Evolutionary conservation across 2,797 vertebrate species (phyloP).

Genomic region (Pitangus sulphuratus): DNA sequence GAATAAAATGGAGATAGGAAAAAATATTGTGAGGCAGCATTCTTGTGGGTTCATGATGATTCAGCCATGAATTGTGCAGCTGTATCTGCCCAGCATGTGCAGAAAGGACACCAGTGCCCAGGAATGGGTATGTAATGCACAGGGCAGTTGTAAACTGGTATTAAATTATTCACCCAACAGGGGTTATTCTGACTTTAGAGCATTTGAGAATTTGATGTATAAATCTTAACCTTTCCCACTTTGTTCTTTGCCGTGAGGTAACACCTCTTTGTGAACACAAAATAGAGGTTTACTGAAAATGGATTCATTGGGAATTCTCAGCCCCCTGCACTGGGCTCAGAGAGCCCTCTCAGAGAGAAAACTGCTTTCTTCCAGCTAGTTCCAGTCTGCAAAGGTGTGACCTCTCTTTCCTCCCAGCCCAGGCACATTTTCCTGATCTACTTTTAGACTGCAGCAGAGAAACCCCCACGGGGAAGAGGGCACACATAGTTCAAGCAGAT

Average conservation of each 20-base stretch:
- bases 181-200: background rate
- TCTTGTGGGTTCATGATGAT: fast-evolving
- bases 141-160: background rate
- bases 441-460: background rate
- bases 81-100: background rate
- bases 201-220: background rate
- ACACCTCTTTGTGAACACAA: background rate
- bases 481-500: background rate
- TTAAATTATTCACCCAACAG: background rate
- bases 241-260: fast-evolving
- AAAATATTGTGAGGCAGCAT: background rate
- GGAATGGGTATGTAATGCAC: background rate
- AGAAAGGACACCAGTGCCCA: background rate
- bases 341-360: background rate
- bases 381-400: background rate
- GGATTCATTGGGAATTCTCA: background rate
- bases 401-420: background rate
- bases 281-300: background rate
- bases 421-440: background rate
- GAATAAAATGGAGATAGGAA: background rate
- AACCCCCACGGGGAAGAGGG: background rate
- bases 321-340: background rate
- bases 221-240: background rate
- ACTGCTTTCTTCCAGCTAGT: background rate
- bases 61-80: background rate